Percentiles rank a stretch among this genome's conserved stretches.
These are phyloP conservation scores for Chironomus riparius DNA, from an alignment of 2,888 invertebrate species.

Conservation along the genomic window DNA sequence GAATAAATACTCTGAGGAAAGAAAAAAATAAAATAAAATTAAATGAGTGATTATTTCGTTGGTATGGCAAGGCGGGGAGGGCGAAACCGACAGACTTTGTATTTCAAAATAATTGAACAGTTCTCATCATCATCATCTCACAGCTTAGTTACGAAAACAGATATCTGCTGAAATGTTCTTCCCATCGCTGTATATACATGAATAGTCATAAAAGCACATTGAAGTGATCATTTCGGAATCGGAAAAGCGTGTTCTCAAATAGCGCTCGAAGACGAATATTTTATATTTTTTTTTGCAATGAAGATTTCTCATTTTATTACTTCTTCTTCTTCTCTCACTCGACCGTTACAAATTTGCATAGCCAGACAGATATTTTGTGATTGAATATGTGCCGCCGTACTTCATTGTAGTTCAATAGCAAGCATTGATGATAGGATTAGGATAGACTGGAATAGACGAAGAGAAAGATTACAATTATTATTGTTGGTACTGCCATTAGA, in stretches of 20 bases:
- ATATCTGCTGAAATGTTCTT: background rate
- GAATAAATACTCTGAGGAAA: too few relatives aligned
- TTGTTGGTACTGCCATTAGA: background rate
- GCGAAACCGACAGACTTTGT: background rate
- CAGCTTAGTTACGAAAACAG: background rate
- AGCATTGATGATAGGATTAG: background rate
- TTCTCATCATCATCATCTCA: background rate
- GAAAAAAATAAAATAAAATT: too few relatives aligned
- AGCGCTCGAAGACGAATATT: background rate
- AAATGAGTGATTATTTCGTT: too few relatives aligned
- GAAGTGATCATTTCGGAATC: background rate
- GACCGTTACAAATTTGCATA: conserved; percentile 25
- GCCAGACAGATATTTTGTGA: background rate
- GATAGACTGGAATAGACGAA: background rate
- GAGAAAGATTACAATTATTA: background rate
- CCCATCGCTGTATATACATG: background rate
- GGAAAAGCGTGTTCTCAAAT: background rate
- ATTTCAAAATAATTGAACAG: background rate
- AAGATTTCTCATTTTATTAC: too few relatives aligned
- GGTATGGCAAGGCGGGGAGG: too few relatives aligned
- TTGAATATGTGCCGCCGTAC: background rate
- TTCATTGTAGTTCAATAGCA: background rate
- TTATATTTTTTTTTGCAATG: too few relatives aligned
- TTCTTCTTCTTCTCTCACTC: background rate
- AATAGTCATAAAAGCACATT: background rate